Percentiles rank a stretch among this genome's conserved stretches.
phyloP scores from a whole-genome alignment of 1,140 invertebrate species.

The Drosophila eugracilis region DNA sequence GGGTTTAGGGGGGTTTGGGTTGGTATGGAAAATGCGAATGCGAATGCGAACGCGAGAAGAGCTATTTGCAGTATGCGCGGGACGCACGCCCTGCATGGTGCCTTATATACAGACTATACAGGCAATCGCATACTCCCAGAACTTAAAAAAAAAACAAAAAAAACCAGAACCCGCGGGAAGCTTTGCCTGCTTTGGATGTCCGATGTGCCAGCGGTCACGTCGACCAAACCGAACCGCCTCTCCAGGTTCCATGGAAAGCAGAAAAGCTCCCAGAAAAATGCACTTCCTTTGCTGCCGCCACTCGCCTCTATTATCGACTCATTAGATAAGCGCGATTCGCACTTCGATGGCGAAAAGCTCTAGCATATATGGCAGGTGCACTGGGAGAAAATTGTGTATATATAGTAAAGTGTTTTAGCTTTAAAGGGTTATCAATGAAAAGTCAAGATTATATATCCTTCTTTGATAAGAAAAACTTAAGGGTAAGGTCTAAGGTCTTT shows the following conservation, averaged over 20 bases:
- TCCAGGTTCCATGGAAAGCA: constrained; percentile 7
- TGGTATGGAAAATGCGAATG: neutral
- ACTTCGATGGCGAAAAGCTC: constrained; percentile 51
- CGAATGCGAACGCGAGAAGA: constrained; percentile 15
- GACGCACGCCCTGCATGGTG: constrained; percentile 40
- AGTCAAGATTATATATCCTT: no score
- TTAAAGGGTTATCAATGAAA: no score
- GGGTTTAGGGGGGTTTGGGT: neutral
- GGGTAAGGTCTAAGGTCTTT: no score
- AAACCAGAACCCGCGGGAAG: constrained; percentile 29
- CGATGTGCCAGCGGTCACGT: constrained; percentile 71
- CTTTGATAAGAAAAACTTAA: no score
- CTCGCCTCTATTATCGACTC: constrained; percentile 65
- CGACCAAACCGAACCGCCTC: constrained; percentile 53
- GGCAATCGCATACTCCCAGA: neutral
- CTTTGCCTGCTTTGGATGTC: constrained; percentile 4
- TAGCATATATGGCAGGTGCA: neutral
- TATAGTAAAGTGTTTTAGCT: no score
- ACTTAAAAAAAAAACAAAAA: neutral
- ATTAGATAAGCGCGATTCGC: constrained; percentile 66
- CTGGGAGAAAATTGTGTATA: constrained; percentile 12
- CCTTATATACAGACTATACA: constrained; percentile 70
- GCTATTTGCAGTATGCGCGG: constrained; percentile 61
- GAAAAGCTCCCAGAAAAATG: constrained; percentile 55
- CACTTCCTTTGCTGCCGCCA: constrained; percentile 55